Base-by-base conservation (phyloP, 2,797 vertebrate species). In the Enteromius argenteus region DNA sequence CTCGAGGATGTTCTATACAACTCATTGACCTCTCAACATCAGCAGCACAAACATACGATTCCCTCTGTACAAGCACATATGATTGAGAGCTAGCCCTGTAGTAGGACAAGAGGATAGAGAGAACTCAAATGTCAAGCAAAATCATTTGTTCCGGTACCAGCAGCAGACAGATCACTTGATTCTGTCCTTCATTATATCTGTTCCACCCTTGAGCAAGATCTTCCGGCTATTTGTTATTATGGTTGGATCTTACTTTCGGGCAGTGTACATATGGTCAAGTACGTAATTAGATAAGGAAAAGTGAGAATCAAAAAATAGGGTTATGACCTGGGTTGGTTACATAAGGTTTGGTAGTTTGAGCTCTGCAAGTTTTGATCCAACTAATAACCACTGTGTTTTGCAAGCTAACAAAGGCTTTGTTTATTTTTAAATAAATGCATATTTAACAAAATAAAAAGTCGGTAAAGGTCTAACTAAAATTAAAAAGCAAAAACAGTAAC, bases 11-110 rank as follows among this genome's bases (percentile, higher is more conserved):
- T 44, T 51, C 23, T 56, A 46, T 67, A 75, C 39, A 79, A 42
- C 23, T 82, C 21, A 82, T 82, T 81, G 42, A 69, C 82, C 82
- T 77, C 62, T 77, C 23, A 76, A 77, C 35, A 77, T 77, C 62
- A 68, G 64, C 49, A 78, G 32, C 44, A 75, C 74, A 72, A 60
- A 73, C 76, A 79, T 67, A 75, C 7, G 71, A 64, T 79, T 74
- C 66, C 79, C 66, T 62, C 74, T 62, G 80, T 30, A 72, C 66
- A 68, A 60, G 35, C 73, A 49, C 53, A 39, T 35, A 82, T 62
- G 67, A 83, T 73, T 56, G 75, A 72, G 39, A 62, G 7, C 32
- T 64, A 15, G 21, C 3, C 53, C 37, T 51, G 13, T 53, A 27
- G 51, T 64, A 39, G 58, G 44, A 62, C 42, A 30, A 13, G 44